Evolutionary conservation across 2,888 invertebrate species (phyloP), one percentile per base, ranked within the genome.

Genomic region (Amitus sp.): DNA sequence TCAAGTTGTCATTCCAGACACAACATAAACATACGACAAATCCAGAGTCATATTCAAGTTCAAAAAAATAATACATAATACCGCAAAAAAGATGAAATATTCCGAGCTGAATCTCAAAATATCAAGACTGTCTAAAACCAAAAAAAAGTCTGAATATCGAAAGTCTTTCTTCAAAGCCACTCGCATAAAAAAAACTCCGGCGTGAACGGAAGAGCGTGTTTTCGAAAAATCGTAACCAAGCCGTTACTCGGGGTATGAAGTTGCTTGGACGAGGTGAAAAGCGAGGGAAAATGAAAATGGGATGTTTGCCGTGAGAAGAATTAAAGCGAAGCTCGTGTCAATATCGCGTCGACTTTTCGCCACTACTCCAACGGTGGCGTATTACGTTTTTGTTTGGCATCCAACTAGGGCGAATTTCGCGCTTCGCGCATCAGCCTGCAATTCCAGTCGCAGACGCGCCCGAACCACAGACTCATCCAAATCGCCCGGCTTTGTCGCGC

Each of bases 261-360:
- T 37, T 23, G 50, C 42, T 47, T 33, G 4, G 3, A 9, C 9
- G 4, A 37, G 15, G 15, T 13, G 37, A 46, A 58, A 47, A 65
- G 37, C 13, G 33, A 57, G 62, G n/a, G 57, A 66, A 68, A 70
- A 73, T 73, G 76, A 71, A 75, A 76, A 76, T 74, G 69, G 75
- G 74, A 73, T 77, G 75, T 79, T 78, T 77, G 73, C 73, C 74
- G 62, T 73, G 66, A 73, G 77, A 77, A 77, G 77, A 78, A 79
- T 78, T 79, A 79, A 78, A 79, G 76, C 71, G 76, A 73, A 75
- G 77, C 76, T 78, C 77, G 73, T 77, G 78, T 79, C 78, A 78
- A 79, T 77, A 79, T 71, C 74, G 69, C 67, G 73, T 72, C 76
- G 73, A 76, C 77, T 76, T 76, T 64, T 74, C 71, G 67, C 70